Evolutionary conservation across 37 sponge, comb jelly and placozoan genomes (phyloP).

Genomic region (Haliclona indistincta): DNA sequence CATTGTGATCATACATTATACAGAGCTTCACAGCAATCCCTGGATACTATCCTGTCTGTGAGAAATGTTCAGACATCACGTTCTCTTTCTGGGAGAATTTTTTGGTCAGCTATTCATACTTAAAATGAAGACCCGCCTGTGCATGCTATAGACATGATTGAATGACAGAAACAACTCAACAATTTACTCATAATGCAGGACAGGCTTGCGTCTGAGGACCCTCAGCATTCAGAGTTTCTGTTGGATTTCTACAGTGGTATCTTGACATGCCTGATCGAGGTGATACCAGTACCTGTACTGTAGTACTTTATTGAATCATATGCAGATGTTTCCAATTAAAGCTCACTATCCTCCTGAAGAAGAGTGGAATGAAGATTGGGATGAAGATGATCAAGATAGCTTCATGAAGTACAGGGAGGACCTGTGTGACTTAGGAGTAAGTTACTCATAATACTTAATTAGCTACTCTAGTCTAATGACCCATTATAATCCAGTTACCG

Average conservation of each 20-base stretch:
- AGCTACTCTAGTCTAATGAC: no score
- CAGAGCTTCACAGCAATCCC: slow-evolving; percentile 62
- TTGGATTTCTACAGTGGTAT: slow-evolving; percentile 39
- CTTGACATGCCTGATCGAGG: slow-evolving; percentile 54
- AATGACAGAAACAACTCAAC: not conserved
- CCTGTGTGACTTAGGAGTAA: slow-evolving; percentile 65
- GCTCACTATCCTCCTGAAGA: slow-evolving; percentile 65
- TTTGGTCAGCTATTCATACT: slow-evolving; percentile 24
- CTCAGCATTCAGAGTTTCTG: slow-evolving; percentile 22
- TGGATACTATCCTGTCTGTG: slow-evolving; percentile 66
- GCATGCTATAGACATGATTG: not conserved
- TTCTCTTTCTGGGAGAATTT: slow-evolving; percentile 64
- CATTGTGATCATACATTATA: not conserved
- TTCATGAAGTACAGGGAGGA: slow-evolving; percentile 66
- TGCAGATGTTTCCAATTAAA: slow-evolving; percentile 58
- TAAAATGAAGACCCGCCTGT: not conserved
- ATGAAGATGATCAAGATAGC: slow-evolving; percentile 53
- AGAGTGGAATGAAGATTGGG: slow-evolving; percentile 38
- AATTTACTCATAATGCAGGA: slow-evolving; percentile 20
- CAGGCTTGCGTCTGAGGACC: slow-evolving; percentile 28
- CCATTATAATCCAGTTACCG: no score
- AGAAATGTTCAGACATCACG: slow-evolving; percentile 58
- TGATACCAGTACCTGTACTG: not conserved
- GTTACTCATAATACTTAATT: no score
- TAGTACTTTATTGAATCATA: not conserved